Evolutionary conservation across 2,113 vertebrate genomes (phyloP).

Genomic region (Hystrix cristata): DNA sequence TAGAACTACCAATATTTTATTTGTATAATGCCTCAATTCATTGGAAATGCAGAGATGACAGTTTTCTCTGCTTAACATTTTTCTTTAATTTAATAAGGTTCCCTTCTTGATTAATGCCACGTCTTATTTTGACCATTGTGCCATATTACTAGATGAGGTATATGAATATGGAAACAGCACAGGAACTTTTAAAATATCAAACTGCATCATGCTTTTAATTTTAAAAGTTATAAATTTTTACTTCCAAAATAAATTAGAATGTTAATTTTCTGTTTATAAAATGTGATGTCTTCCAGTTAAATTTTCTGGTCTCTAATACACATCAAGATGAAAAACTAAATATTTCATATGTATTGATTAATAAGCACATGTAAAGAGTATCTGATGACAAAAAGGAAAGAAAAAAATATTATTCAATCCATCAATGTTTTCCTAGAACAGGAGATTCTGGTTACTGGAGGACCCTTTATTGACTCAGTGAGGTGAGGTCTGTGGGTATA

Average conservation of each 20-base stretch:
- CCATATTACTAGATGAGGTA: conserved; percentile 47
- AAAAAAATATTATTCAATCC: background rate
- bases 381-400: background rate
- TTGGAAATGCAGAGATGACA: conserved; percentile 42
- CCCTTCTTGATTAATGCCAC: conserved; percentile 34
- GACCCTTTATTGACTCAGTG: background rate
- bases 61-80: conserved; percentile 56
- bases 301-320: conserved; percentile 1
- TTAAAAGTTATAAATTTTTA: conserved; percentile 26
- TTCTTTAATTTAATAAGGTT: conserved; percentile 41
- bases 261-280: conserved; percentile 19
- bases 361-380: background rate
- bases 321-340: conserved; percentile 44
- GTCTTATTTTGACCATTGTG: conserved; percentile 37
- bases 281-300: conserved; percentile 37
- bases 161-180: background rate
- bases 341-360: background rate
- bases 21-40: conserved; percentile 47
- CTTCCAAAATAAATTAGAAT: conserved; percentile 61
- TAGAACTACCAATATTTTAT: conserved; percentile 56
- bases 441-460: background rate
- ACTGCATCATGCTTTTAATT: background rate
- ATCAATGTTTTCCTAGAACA: background rate
- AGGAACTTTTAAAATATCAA: conserved; percentile 34
- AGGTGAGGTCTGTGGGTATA: background rate